Evolutionary conservation across 2,113 vertebrate species (phyloP), one percentile per base, ranked within the genome.

Genomic region (Mionectes macconnelli): DNA sequence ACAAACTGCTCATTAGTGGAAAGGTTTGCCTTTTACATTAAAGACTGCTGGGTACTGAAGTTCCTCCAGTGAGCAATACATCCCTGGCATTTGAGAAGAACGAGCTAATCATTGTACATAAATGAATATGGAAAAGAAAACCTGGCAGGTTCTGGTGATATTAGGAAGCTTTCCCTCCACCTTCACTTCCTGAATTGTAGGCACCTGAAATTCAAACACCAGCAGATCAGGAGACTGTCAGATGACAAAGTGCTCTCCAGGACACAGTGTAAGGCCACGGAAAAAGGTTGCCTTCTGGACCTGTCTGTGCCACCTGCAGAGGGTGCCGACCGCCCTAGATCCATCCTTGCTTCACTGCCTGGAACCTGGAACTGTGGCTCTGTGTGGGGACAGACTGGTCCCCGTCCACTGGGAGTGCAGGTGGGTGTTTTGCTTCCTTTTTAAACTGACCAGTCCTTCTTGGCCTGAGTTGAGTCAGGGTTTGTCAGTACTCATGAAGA

Each of bases 1-100:
- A 98, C 98, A 98, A 98, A 98, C 98, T 98, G 98, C 98, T 98
- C 98, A 98, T 98, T 98, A 98, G 98, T 98, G 98, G 97, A 97
- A 98, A 98, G 98, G 97, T 98, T 98, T 98, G 98, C 97, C 98
- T 98, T 98, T 98, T 98, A 97, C 98, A 98, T 98, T 98, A 98
- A 98, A 98, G 97, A 98, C 98, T 98, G 97, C 97, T 98, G 97
- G 98, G 97, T 97, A 98, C 97, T 97, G 97, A 97, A 97, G 97
- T 98, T 98, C 95, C 98, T 98, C 98, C 93, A 97, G 97, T 96
- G 97, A 98, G 97, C 97, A 97, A 98, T 97, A 97, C 96, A 98
- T 97, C 97, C 97, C 96, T 98, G 97, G 97, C 97, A 98, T 98
- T 98, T 98, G 98, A 98, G 97, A 98, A 97, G 97, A 97, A 94